These are phyloP conservation scores for Drosophila lowei DNA, from an alignment of 1,140 invertebrate species.

Conservation along the genomic window DNA sequence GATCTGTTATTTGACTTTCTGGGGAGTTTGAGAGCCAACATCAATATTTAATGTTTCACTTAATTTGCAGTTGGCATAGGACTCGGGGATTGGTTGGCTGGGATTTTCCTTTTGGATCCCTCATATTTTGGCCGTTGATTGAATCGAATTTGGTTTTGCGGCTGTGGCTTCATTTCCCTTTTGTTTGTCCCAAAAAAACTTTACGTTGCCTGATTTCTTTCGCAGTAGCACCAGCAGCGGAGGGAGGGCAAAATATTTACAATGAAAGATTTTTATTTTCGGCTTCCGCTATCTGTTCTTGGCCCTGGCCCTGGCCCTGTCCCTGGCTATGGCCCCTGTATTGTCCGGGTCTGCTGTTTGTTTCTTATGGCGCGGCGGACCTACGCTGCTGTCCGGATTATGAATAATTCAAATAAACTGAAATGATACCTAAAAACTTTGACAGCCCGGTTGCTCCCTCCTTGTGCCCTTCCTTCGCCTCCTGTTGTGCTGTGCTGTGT, in stretches of 20 bases:
- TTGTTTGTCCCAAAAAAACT: slow-evolving; percentile 31
- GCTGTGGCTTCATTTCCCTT: slow-evolving; percentile 32
- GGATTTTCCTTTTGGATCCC: slow-evolving; percentile 1
- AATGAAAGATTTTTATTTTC: slow-evolving; percentile 78
- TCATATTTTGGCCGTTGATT: slow-evolving; percentile 35
- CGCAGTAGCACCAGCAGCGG: neutral
- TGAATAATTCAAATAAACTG: slow-evolving; percentile 82
- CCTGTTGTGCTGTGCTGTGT: slow-evolving; percentile 3
- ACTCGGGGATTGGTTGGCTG: slow-evolving; percentile 2
- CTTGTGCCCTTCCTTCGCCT: neutral
- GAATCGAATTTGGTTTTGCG: slow-evolving; percentile 47
- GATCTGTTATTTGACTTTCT: no score
- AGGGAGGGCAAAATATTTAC: slow-evolving; percentile 55
- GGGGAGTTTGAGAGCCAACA: slow-evolving; percentile 2
- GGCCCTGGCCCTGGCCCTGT: slow-evolving; percentile 60
- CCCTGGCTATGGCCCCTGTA: slow-evolving; percentile 25
- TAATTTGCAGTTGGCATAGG: slow-evolving; percentile 40
- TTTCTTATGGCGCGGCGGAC: slow-evolving; percentile 57
- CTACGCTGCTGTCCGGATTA: slow-evolving; percentile 66
- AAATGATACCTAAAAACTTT: slow-evolving; percentile 82
- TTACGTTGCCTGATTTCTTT: neutral
- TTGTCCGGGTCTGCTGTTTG: slow-evolving; percentile 38
- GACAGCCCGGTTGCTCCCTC: slow-evolving; percentile 48
- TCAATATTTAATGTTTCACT: slow-evolving; percentile 58
- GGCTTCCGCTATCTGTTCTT: slow-evolving; percentile 61